phyloP scores from a whole-genome alignment of 1,140 invertebrate species.

The Pentalonia nigronervosa region DNA sequence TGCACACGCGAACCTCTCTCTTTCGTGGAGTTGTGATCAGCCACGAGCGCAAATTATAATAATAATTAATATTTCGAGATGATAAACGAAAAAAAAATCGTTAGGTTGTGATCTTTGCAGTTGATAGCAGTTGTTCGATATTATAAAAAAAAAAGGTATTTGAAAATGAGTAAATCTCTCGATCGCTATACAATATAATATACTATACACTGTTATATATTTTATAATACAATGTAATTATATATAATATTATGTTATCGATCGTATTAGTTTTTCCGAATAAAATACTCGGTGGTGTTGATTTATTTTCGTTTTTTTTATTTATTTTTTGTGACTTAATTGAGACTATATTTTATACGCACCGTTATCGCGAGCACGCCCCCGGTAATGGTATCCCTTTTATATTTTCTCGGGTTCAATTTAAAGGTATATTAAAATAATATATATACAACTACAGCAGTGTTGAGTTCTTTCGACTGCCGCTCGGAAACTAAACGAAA shows the following conservation, averaged over 20 bases:
- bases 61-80: not conserved
- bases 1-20: too few relatives aligned
- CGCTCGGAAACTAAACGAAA: not conserved
- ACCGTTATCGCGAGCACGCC: not conserved
- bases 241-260: not conserved
- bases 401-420: constrained; percentile 26
- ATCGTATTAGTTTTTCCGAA: not conserved
- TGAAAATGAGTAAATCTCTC: not conserved
- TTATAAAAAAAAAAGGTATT: not conserved
- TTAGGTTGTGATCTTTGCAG: not conserved
- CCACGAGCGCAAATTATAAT: not conserved
- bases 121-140: too few relatives aligned
- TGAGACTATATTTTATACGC: constrained; percentile 18
- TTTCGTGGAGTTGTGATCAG: not conserved
- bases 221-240: too few relatives aligned
- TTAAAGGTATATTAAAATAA: constrained; percentile 21
- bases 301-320: not conserved
- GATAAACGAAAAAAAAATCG: not conserved
- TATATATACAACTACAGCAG: not conserved
- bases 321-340: not conserved
- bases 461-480: not conserved
- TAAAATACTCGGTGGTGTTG: not conserved
- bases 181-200: not conserved
- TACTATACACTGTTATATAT: too few relatives aligned
- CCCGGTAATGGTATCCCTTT: constrained; percentile 5